Conservation (phyloP, 2,113 vertebrate genomes). For the Plotosus lineatus region DNA sequence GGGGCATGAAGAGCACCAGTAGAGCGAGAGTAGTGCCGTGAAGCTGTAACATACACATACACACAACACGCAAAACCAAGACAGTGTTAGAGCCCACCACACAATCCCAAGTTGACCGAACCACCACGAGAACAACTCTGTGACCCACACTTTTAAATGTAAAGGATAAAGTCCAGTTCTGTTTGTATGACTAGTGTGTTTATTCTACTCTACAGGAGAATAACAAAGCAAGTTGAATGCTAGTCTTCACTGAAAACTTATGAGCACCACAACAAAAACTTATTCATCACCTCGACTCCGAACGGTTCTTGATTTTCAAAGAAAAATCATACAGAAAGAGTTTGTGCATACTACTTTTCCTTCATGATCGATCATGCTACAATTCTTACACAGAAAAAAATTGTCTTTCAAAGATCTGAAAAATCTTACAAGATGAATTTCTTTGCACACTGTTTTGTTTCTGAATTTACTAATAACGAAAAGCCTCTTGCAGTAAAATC, state of each 20-base stretch:
- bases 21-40: constrained; percentile 97
- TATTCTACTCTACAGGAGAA: not conserved
- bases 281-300: not conserved
- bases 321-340: not conserved
- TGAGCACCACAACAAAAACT: not conserved
- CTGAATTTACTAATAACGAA: constrained; percentile 14
- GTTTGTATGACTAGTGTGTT: constrained; percentile 33
- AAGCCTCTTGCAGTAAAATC: not conserved
- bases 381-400: not conserved
- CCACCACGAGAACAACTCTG: constrained; percentile 21
- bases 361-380: not conserved
- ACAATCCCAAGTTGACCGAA: constrained; percentile 30
- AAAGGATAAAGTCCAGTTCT: constrained; percentile 50
- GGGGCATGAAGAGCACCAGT: constrained; percentile 94
- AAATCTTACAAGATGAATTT: not conserved
- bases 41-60: constrained; percentile 91
- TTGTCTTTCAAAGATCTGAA: not conserved
- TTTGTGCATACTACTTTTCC: not conserved
- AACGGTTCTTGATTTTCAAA: not conserved
- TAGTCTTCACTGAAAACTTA: not conserved
- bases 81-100: constrained; percentile 38
- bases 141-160: constrained; percentile 5
- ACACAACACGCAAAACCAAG: constrained; percentile 65
- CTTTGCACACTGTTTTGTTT: too few species aligned
- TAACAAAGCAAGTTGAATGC: not conserved